Conservation (phyloP, 1,140 invertebrate genomes). For the Neuroterus valhalla region DNA sequence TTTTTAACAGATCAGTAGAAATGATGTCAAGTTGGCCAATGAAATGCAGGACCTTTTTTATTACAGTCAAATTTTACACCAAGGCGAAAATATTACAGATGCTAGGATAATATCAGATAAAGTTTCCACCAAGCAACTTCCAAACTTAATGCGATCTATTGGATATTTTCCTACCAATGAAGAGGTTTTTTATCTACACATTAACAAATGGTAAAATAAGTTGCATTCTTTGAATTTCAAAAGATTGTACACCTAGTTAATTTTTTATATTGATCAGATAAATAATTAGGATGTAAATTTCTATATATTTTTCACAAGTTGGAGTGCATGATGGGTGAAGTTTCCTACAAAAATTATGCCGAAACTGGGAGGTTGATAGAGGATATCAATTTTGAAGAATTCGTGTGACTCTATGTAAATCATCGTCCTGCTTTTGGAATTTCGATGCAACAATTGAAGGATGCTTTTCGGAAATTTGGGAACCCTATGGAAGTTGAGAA, state of each 20-base stretch:
- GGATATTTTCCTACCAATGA: conserved; percentile 84
- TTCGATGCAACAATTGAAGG: conserved; percentile 58
- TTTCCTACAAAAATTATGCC: conserved; percentile 78
- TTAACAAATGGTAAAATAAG: neutral
- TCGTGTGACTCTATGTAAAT: conserved; percentile 84
- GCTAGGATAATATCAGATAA: conserved; percentile 76
- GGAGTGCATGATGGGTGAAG: conserved; percentile 81
- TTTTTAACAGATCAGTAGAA: conserved; percentile 74
- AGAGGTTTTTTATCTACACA: conserved; percentile 77
- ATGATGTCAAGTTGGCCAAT: conserved; percentile 77
- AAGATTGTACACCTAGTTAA: conserved; percentile 8
- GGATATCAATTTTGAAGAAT: conserved; percentile 81
- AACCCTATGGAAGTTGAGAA: conserved; percentile 38
- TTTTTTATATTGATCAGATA: neutral
- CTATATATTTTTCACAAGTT: conserved; percentile 72
- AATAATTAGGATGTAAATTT: too few relatives aligned
- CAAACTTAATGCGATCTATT: conserved; percentile 83
- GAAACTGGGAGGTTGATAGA: conserved; percentile 73
- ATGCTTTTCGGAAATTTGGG: conserved; percentile 53
- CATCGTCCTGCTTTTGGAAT: conserved; percentile 79
- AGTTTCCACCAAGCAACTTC: conserved; percentile 80
- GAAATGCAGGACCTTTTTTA: conserved; percentile 84
- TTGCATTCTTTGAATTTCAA: conserved; percentile 1
- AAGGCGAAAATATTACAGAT: conserved; percentile 80
- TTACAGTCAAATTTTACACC: conserved; percentile 83